phyloP scores from a whole-genome alignment of 2,888 invertebrate genomes.

The Platycheirus rosarum region DNA sequence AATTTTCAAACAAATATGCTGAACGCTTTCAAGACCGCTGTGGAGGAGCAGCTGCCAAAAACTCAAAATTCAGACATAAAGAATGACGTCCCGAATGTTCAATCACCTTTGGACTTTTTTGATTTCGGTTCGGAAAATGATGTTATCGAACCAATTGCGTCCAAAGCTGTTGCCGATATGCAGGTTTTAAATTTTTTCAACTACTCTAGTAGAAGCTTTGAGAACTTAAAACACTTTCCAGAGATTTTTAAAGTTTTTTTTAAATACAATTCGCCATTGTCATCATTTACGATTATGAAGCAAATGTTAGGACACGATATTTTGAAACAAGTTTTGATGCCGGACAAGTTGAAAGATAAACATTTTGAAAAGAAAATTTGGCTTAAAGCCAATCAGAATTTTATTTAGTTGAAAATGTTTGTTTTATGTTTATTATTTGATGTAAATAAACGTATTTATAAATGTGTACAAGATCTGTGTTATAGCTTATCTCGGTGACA shows the following conservation, averaged over 20 bases:
- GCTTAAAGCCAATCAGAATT: constrained; percentile 29
- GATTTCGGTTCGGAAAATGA: constrained; percentile 40
- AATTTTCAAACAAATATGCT: constrained; percentile 7
- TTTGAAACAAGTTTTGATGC: constrained; percentile 1
- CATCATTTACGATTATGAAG: constrained; percentile 23
- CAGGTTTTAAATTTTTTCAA: constrained; percentile 36
- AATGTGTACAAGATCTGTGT: background rate
- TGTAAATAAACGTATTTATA: background rate
- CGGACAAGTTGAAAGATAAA: background rate
- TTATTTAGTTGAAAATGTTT: background rate
- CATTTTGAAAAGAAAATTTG: constrained; percentile 29
- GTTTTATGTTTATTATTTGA: background rate
- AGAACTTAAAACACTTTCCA: constrained; percentile 23
- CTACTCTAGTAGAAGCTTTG: constrained; percentile 13
- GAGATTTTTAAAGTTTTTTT: constrained; percentile 45
- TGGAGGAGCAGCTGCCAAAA: background rate
- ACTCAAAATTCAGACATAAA: background rate
- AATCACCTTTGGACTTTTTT: constrained; percentile 21
- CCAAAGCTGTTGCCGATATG: constrained; percentile 9
- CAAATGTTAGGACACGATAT: constrained; percentile 15
- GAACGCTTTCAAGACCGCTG: constrained; percentile 14
- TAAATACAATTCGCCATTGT: constrained; percentile 40
- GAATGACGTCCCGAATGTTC: background rate
- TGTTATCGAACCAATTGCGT: constrained; percentile 6
- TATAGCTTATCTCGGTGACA: no score